phyloP scores from a whole-genome alignment of 23 tunicate species.

The Trididemnum miniatum region DNA sequence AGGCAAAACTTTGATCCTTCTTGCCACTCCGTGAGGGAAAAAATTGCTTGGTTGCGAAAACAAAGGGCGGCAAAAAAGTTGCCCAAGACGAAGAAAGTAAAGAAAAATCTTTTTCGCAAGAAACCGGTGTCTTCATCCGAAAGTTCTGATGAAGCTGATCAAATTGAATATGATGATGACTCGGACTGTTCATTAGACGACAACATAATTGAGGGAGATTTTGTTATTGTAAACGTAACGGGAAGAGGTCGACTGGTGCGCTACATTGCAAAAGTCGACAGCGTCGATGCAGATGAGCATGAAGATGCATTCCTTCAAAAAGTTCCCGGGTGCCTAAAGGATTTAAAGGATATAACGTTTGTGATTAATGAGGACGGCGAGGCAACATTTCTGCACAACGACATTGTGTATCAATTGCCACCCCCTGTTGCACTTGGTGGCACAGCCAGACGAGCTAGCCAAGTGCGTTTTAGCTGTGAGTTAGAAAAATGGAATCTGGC shows the following conservation, averaged over 20 bases:
- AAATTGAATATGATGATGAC: neutral
- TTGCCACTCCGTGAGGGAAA: neutral
- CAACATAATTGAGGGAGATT: neutral
- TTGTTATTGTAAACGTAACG: neutral
- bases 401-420: neutral
- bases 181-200: neutral
- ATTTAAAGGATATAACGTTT: neutral
- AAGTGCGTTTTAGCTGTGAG: neutral
- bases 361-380: neutral
- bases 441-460: neutral
- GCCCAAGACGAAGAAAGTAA: neutral
- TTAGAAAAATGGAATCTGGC: neutral
- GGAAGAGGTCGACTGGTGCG: neutral
- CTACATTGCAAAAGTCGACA: neutral
- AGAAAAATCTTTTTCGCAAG: neutral
- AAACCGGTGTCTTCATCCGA: neutral
- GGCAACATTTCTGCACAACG: neutral
- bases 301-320: neutral
- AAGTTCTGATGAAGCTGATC: neutral
- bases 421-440: neutral
- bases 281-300: neutral
- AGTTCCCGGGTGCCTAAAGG: neutral
- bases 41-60: neutral
- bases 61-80: neutral
- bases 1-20: neutral